These are phyloP conservation scores for Nothocercus julius DNA, from an alignment of 2,113 vertebrate genomes.

Conservation along the genomic window DNA sequence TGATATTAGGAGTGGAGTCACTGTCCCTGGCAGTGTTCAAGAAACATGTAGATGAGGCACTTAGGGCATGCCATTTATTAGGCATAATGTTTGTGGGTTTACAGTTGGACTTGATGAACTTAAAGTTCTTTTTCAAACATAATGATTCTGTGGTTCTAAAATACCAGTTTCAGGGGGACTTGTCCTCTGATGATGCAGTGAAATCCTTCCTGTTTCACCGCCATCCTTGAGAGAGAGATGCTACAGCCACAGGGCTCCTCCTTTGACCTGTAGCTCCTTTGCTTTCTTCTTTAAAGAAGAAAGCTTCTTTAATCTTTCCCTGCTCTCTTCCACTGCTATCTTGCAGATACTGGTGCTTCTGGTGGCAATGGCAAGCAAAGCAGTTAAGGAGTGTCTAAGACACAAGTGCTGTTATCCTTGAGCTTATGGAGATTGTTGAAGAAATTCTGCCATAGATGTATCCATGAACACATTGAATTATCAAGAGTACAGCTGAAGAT, in stretches of 20 bases:
- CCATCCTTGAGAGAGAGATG: not conserved
- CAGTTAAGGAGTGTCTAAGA: not conserved
- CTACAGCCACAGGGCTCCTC: not conserved
- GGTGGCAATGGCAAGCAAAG: not conserved
- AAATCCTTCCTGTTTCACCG: not conserved
- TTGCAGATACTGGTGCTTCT: not conserved
- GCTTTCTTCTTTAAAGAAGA: too few species aligned
- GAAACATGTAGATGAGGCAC: too few species aligned
- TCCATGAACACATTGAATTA: not conserved
- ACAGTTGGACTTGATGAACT: too few species aligned
- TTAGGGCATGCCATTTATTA: too few species aligned
- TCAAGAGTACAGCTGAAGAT: not conserved
- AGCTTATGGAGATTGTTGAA: not conserved
- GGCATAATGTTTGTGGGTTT: too few species aligned
- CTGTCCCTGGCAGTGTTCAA: too few species aligned
- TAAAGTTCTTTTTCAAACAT: too few species aligned
- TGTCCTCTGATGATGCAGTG: not conserved
- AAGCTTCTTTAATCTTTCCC: not conserved
- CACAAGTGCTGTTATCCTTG: not conserved
- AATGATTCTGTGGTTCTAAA: too few species aligned
- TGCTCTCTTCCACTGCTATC: not conserved
- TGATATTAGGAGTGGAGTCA: too few species aligned
- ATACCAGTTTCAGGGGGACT: not conserved
- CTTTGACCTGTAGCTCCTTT: not conserved
- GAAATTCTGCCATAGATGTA: not conserved